phyloP scores from a whole-genome alignment of 2,888 invertebrate species.

The Mesoligia furuncula region DNA sequence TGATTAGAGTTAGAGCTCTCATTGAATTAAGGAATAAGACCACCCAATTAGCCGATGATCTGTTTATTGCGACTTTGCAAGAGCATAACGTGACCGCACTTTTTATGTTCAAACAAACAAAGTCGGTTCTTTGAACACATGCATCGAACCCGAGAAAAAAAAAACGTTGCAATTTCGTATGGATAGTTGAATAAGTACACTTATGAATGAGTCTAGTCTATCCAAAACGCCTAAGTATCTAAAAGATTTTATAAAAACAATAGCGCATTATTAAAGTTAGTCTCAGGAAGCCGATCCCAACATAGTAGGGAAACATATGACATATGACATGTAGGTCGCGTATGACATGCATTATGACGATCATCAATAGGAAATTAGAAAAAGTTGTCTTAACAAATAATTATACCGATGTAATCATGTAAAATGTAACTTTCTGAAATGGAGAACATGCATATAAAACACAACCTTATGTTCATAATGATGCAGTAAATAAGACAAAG shows the following conservation, averaged over 20 bases:
- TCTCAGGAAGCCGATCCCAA: neutral
- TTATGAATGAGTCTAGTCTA: neutral
- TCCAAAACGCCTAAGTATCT: neutral
- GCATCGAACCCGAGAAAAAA: neutral
- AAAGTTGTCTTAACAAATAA: neutral
- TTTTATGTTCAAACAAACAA: slow-evolving; percentile 79
- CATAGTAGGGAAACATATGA: neutral
- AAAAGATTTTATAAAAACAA: neutral
- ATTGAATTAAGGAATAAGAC: slow-evolving; percentile 60
- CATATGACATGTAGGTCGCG: too few species aligned
- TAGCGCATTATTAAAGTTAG: neutral
- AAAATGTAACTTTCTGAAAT: slow-evolving; percentile 23
- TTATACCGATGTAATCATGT: slow-evolving; percentile 15
- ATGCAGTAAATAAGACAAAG: slow-evolving; percentile 75
- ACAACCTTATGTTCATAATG: slow-evolving; percentile 40
- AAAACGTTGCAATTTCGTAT: neutral
- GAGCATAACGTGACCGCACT: slow-evolving; percentile 76
- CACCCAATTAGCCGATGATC: slow-evolving; percentile 73
- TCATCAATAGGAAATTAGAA: neutral
- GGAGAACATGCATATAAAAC: slow-evolving; percentile 31
- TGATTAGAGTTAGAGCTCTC: neutral
- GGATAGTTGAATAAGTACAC: neutral
- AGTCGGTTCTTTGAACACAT: slow-evolving; percentile 32
- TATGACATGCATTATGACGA: neutral
- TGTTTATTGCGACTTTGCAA: slow-evolving; percentile 69